These are phyloP conservation scores for Nycticorax nycticorax DNA, from an alignment of 2,113 vertebrate species.

Conservation along the genomic window DNA sequence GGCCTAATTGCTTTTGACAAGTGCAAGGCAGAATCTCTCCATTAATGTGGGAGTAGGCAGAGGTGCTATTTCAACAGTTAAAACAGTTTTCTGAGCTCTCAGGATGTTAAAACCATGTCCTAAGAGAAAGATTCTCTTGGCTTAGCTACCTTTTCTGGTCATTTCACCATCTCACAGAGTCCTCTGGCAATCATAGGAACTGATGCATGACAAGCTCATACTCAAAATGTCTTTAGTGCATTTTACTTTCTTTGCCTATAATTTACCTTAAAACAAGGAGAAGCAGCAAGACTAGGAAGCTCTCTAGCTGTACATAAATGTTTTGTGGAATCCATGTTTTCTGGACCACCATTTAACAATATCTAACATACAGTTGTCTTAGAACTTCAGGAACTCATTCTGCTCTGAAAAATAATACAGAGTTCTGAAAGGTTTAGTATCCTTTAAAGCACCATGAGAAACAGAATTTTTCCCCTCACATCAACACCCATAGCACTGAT, in stretches of 20 bases:
- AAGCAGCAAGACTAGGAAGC: neutral
- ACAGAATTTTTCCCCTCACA: neutral
- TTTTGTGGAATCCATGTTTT: neutral
- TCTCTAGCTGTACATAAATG: neutral
- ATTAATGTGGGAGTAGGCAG: neutral
- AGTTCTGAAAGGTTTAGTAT: neutral
- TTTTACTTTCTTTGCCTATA: neutral
- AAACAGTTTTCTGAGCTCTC: neutral
- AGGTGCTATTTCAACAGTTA: neutral
- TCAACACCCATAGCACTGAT: neutral
- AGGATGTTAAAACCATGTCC: neutral
- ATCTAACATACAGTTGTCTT: neutral
- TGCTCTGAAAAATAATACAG: neutral
- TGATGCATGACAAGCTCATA: neutral
- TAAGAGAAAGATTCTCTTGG: neutral
- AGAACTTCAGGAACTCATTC: neutral
- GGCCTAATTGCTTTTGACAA: neutral
- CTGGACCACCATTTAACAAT: neutral
- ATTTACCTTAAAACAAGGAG: neutral
- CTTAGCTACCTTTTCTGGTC: slow-evolving; percentile 24
- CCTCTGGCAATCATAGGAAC: neutral
- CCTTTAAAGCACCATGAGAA: neutral
- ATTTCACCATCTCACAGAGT: neutral
- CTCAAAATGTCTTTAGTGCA: neutral
- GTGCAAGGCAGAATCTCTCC: neutral